Percentiles rank a stretch among this genome's conserved stretches.
phyloP scores from a whole-genome alignment of 2,888 invertebrate genomes.

The Rhagonycha fulva region DNA sequence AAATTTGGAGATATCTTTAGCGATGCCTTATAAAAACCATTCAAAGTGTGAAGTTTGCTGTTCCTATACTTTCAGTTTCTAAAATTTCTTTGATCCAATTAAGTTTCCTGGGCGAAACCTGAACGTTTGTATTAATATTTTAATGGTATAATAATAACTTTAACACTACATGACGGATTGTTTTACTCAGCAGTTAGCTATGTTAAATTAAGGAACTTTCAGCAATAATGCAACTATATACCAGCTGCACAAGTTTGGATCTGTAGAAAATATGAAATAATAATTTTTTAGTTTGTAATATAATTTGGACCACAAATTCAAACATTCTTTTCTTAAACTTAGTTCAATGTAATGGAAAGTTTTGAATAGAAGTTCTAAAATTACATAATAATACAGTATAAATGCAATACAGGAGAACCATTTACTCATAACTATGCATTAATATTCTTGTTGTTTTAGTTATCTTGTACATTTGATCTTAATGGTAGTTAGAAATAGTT shows the following conservation, averaged over 20 bases:
- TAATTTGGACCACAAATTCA: not conserved
- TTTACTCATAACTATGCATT: constrained; percentile 43
- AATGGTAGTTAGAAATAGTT: constrained; percentile 54
- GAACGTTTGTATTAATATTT: not conserved
- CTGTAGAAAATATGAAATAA: too few relatives aligned
- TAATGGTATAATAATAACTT: too few relatives aligned
- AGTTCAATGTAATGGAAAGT: not conserved
- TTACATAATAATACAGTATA: not conserved
- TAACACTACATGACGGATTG: too few relatives aligned
- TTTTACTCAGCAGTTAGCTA: not conserved
- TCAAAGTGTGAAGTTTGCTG: too few relatives aligned
- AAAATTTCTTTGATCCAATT: not conserved
- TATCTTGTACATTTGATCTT: constrained; percentile 51
- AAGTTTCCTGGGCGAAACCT: not conserved
- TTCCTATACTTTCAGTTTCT: not conserved
- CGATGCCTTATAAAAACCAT: not conserved
- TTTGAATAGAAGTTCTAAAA: not conserved
- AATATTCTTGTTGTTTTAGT: constrained; percentile 46
- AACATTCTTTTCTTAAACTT: not conserved
- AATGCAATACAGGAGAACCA: constrained; percentile 24
- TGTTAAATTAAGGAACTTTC: not conserved
- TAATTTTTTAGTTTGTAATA: too few relatives aligned
- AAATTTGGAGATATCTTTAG: too few relatives aligned
- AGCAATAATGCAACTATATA: not conserved
- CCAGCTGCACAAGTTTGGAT: not conserved